These are phyloP conservation scores for Charaxes varanes DNA, from an alignment of 1,140 invertebrate species.

Conservation along the genomic window DNA sequence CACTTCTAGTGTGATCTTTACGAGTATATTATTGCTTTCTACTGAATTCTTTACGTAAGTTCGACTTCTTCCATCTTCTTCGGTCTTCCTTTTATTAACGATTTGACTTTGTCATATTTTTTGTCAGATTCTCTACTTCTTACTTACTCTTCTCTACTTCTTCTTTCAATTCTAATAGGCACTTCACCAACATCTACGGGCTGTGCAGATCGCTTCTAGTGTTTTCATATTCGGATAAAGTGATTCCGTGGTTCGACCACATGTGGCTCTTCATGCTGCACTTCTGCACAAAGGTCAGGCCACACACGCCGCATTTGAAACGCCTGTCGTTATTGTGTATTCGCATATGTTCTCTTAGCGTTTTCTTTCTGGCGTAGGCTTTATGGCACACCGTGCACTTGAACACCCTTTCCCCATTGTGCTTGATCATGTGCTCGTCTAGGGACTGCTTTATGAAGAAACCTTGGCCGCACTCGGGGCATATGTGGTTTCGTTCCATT, in stretches of 20 bases:
- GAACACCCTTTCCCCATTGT: constrained; percentile 48
- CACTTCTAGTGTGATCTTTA: too few species aligned
- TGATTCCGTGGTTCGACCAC: constrained; percentile 52
- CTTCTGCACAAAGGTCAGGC: constrained; percentile 56
- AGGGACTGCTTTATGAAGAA: constrained; percentile 55
- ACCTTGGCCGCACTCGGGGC: constrained; percentile 43
- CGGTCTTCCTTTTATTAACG: too few species aligned
- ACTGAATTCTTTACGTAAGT: too few species aligned
- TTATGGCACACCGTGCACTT: constrained; percentile 65
- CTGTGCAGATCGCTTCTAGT: constrained; percentile 10
- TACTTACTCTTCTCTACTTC: too few species aligned
- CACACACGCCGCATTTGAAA: constrained; percentile 61
- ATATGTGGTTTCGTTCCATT: constrained; percentile 57
- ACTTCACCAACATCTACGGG: background rate
- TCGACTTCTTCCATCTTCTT: too few species aligned
- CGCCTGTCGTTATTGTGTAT: constrained; percentile 62
- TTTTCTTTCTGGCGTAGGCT: constrained; percentile 71
- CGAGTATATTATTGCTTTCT: too few species aligned
- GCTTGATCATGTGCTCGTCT: constrained; percentile 56
- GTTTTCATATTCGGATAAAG: constrained; percentile 43
- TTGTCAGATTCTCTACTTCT: too few species aligned
- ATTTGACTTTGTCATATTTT: too few species aligned
- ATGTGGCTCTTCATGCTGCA: constrained; percentile 58
- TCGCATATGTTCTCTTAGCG: constrained; percentile 70
- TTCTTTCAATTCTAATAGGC: too few species aligned